Evolutionary conservation across 2,888 invertebrate species (phyloP).

Genomic region (Melangyna quadrimaculata): DNA sequence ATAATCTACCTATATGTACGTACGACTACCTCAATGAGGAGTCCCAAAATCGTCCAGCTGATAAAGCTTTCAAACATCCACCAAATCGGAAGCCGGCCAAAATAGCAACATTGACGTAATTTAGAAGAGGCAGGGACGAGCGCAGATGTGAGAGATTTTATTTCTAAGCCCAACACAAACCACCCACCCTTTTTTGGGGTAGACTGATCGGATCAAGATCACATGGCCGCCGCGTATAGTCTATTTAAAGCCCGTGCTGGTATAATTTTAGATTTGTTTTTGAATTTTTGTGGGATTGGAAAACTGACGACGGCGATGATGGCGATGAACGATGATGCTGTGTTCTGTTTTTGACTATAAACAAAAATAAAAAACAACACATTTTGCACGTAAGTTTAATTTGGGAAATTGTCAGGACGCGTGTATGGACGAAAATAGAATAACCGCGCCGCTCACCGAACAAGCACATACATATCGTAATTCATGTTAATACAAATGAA

Average conservation of each 20-base stretch:
- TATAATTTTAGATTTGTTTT: slow-evolving; percentile 52
- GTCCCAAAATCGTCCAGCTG: slow-evolving; percentile 39
- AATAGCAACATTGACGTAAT: slow-evolving; percentile 52
- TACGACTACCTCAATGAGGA: slow-evolving; percentile 47
- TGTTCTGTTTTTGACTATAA: slow-evolving; percentile 52
- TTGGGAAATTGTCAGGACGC: slow-evolving; percentile 47
- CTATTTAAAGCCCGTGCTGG: slow-evolving; percentile 43
- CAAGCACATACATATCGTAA: too few relatives aligned
- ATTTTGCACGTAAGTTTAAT: slow-evolving; percentile 50
- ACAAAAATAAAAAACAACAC: slow-evolving; percentile 10
- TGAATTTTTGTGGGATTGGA: slow-evolving; percentile 8
- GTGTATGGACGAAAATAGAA: slow-evolving; percentile 43
- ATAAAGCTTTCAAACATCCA: slow-evolving; percentile 45
- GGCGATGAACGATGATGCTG: slow-evolving; percentile 46
- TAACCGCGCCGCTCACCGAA: too few relatives aligned
- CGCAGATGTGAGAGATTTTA: slow-evolving; percentile 15
- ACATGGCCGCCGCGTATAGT: slow-evolving; percentile 50
- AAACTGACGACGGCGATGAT: slow-evolving; percentile 32
- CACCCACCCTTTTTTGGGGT: slow-evolving; percentile 70
- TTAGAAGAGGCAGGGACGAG: neutral
- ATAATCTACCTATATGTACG: too few relatives aligned
- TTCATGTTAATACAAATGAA: slow-evolving; percentile 32
- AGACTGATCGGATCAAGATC: slow-evolving; percentile 57
- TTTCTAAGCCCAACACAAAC: slow-evolving; percentile 50
- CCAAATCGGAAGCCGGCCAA: slow-evolving; percentile 43